A percentile compares a stretch with the other conserved stretches of the same genome.
phyloP scores from a whole-genome alignment of 2,113 vertebrate genomes.

The Corvus moneduloides region DNA sequence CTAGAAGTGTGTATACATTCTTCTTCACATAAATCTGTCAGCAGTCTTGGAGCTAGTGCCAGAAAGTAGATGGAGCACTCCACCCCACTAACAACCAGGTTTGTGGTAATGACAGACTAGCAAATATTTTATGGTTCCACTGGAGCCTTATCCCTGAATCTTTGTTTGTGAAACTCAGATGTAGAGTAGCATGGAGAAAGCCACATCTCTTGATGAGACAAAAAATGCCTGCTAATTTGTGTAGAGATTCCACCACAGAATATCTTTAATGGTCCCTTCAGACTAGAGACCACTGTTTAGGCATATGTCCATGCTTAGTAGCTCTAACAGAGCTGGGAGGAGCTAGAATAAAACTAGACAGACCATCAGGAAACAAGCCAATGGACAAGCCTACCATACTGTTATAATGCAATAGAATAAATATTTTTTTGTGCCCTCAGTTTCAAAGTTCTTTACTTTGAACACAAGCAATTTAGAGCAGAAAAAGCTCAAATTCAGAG shows the following conservation, averaged over 20 bases:
- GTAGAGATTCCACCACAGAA: neutral
- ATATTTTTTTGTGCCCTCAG: neutral
- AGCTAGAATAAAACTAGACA: neutral
- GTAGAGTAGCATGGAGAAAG: neutral
- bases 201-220: neutral
- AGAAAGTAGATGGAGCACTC: constrained; percentile 15
- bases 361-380: neutral
- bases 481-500: neutral
- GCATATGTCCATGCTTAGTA: neutral
- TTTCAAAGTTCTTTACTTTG: neutral
- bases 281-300: neutral
- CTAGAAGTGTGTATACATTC: neutral
- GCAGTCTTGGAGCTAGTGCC: neutral
- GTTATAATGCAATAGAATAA: neutral
- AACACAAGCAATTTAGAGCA: neutral
- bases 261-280: neutral
- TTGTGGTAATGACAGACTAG: constrained; percentile 33
- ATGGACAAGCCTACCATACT: neutral
- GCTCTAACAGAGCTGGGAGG: neutral
- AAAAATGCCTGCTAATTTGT: neutral
- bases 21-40: constrained; percentile 14
- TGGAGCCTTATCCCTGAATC: constrained; percentile 1
- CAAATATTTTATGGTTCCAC: constrained; percentile 4
- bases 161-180: neutral
- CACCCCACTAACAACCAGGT: constrained; percentile 49